A percentile compares a stretch with the other conserved stretches of the same genome.
These are phyloP conservation scores for Physocephala rufipes DNA, from an alignment of 2,888 invertebrate species.

Conservation along the genomic window DNA sequence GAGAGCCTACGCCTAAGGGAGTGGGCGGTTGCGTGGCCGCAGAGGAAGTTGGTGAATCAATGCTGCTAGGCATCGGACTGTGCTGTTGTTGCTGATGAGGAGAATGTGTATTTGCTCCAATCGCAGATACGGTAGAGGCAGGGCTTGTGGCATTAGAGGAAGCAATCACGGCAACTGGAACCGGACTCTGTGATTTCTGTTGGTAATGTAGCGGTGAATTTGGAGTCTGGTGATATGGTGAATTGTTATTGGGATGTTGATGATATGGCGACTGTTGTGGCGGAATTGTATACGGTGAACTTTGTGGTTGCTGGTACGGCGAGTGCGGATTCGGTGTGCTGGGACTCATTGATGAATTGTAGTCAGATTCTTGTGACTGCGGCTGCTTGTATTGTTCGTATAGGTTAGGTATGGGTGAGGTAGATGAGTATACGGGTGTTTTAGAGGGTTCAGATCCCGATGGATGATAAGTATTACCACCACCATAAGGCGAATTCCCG, in stretches of 20 bases:
- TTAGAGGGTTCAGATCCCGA: slow-evolving; percentile 63
- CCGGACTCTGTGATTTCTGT: slow-evolving; percentile 52
- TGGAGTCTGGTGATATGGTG: slow-evolving; percentile 51
- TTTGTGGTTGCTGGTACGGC: slow-evolving; percentile 68
- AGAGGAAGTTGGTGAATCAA: slow-evolving; percentile 60
- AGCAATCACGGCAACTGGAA: slow-evolving; percentile 49
- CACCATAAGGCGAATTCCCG: slow-evolving; percentile 62
- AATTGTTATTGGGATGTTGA: slow-evolving; percentile 47
- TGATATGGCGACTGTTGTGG: slow-evolving; percentile 64
- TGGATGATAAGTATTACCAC: slow-evolving; percentile 62
- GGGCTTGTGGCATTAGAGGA: slow-evolving; percentile 45
- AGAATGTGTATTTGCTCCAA: slow-evolving; percentile 45
- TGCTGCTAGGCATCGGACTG: slow-evolving; percentile 56
- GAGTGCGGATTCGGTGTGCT: slow-evolving; percentile 68
- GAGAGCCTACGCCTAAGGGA: slow-evolving; percentile 52
- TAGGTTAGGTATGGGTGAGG: slow-evolving; percentile 61
- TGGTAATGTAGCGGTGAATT: slow-evolving; percentile 50
- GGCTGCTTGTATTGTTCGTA: slow-evolving; percentile 72
- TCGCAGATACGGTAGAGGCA: neutral
- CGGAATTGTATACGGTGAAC: slow-evolving; percentile 66
- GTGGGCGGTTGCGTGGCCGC: slow-evolving; percentile 60
- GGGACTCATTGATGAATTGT: slow-evolving; percentile 69
- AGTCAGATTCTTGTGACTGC: slow-evolving; percentile 68
- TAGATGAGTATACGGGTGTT: slow-evolving; percentile 62
- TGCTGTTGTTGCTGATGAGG: slow-evolving; percentile 50